Evolutionary conservation across 2,888 invertebrate species (phyloP).

Genomic region (Carcina quercana): DNA sequence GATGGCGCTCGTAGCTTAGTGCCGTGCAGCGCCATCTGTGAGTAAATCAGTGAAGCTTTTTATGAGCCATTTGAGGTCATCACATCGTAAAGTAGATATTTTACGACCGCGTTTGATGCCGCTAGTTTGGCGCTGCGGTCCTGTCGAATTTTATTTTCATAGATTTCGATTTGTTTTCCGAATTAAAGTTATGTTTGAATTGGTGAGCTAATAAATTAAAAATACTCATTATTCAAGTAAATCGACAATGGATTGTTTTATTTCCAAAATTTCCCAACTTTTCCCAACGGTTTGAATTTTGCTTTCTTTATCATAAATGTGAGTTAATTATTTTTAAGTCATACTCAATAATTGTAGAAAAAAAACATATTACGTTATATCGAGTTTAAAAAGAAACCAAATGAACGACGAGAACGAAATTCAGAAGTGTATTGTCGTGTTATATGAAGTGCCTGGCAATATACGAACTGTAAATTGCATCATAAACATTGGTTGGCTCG

Average conservation of each 20-base stretch:
- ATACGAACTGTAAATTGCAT: constrained; percentile 65
- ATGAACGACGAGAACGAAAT: constrained; percentile 35
- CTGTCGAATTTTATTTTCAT: background rate
- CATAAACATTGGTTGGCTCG: constrained; percentile 54
- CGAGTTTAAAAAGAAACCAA: constrained; percentile 29
- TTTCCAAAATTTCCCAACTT: too few relatives aligned
- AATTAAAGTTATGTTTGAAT: too few relatives aligned
- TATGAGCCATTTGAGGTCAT: constrained; percentile 59
- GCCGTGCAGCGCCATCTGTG: constrained; percentile 59
- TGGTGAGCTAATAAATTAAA: too few relatives aligned
- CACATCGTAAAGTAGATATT: constrained; percentile 64
- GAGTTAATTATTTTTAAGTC: too few relatives aligned
- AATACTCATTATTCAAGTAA: too few relatives aligned
- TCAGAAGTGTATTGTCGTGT: constrained; percentile 51
- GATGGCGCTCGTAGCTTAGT: constrained; percentile 47
- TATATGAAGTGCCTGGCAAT: constrained; percentile 60
- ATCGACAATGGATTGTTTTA: too few relatives aligned
- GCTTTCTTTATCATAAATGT: too few relatives aligned
- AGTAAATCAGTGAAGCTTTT: constrained; percentile 50
- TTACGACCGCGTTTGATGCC: constrained; percentile 61
- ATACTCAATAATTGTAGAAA: too few relatives aligned
- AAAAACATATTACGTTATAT: constrained; percentile 9
- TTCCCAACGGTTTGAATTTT: too few relatives aligned
- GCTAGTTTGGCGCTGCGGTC: constrained; percentile 54
- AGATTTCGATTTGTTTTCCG: too few relatives aligned